Evolutionary conservation across 2,797 vertebrate genomes (phyloP), one percentile per base, ranked within the genome.

Genomic region (Sebastolobus altivelis): DNA sequence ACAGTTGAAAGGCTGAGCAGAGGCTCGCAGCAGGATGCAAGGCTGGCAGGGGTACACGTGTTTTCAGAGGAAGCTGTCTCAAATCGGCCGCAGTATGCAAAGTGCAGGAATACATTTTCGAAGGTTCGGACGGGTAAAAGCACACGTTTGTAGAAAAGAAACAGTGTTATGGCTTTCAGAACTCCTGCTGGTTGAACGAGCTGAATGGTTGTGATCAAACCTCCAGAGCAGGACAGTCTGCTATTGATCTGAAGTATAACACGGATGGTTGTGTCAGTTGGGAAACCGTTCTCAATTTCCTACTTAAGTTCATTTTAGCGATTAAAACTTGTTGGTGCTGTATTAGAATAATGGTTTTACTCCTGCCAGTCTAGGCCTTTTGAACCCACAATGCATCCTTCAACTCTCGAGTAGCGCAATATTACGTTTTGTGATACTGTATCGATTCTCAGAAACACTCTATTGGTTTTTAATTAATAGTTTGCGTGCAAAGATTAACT

Each of bases 1-100:
- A 69, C 62, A 35, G 67, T 75, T 84, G 72, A 84, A 83, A 81
- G 69, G 60, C 83, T 20, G 73, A 80, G 66, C 46, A 18, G 70
- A 71, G 78, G 63, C 72, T 77, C 65, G 6, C 81, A 85, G 84
- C 74, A 9, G 88, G 79, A 72, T 61, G 5, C 7, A 3, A 31
- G 29, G 33, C 46, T 54, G 27, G 14, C 62, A 70, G 74, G 80
- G 56, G 29, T 65, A 29, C 46, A 2, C 40, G 6, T 85, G 65
- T 81, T 83, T 75, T 80, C 52, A 81, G 65, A 80, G 75, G 77
- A 79, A 79, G 46, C 20, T 20, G 55, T 52, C 11, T 77, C 25
- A 13, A 76, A 7, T 20, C 8, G 72, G 70, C 16, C 31, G n/a
- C 56, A 65, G 67, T 55, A 55, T 79, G 69, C 46, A 70, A 66